Evolutionary conservation across 37 sponge, comb jelly and placozoan species (phyloP), one percentile per base, ranked within the genome.

Genomic region (Spongia lamella): DNA sequence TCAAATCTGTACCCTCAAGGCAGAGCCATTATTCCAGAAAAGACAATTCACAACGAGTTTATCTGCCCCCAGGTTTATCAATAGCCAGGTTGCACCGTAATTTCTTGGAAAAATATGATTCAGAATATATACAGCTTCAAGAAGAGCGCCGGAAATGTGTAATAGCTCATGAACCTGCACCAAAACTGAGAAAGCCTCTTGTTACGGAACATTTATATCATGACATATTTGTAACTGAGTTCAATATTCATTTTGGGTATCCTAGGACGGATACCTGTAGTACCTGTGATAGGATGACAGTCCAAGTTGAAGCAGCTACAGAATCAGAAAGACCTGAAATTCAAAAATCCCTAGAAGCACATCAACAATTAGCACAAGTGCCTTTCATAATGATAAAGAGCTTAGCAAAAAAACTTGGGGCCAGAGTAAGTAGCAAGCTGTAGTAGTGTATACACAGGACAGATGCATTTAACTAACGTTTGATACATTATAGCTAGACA

Each of bases 131-230:
- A 3, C 7, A 39, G 70, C 49, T 34, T 13, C 22, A 27, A 43
- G 51, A 72, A 54, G 51, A 72, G 32, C 51, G 11, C 35, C 6
- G 22, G 52, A 21, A 30, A 5, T n/a, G 49, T 68, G 70, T 16
- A 56, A 78, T 56, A 39, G 6, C 30, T 14, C 75, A 74, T 78
- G 58, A 78, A 11, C 51, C 38, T 9, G 25, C 43, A 66, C 39
- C 52, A 66, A n/a, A 49, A 19, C 16, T 38, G 40, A 78, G 68
- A 24, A 67, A 78, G 60, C 68, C 79, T 67, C 21, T 78, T 19
- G 79, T 78, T 37, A 56, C 79, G 17, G 65, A 78, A 49, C 79
- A 78, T 30, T 20, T 63, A 38, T 78, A 67, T 49, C 77, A 43
- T 63, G 60, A 78, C 38, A 27, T 78, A 21, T 77, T 77, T 43